A percentile compares a stretch with the other conserved stretches of the same genome.
These are phyloP conservation scores for Eupithecia dodoneata DNA, from an alignment of 2,888 invertebrate species.

Conservation along the genomic window DNA sequence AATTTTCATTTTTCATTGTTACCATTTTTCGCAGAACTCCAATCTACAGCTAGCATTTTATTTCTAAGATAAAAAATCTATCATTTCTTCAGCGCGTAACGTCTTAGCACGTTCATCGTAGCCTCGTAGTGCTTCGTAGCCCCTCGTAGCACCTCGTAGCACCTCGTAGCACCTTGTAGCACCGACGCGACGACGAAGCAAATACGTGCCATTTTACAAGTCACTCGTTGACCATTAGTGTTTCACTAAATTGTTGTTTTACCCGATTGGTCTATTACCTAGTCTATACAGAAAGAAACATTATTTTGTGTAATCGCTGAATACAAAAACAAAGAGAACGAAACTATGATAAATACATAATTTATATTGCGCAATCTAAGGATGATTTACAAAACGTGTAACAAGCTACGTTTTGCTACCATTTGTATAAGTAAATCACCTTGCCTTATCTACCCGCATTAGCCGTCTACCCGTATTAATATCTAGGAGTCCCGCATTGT, in stretches of 20 bases:
- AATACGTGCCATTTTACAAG: background rate
- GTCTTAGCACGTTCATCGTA: background rate
- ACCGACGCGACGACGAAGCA: background rate
- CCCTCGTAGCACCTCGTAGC: background rate
- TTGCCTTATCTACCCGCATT: conserved; percentile 4
- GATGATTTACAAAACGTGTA: background rate
- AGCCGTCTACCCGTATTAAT: conserved; percentile 3
- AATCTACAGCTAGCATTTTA: background rate
- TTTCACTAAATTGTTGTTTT: background rate
- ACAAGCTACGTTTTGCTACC: background rate
- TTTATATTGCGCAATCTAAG: background rate
- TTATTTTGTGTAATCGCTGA: background rate
- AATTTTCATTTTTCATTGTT: background rate
- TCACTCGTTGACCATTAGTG: background rate
- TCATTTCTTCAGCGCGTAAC: too few relatives aligned
- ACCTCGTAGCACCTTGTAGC: background rate
- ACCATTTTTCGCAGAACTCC: background rate
- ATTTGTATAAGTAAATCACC: conserved; percentile 12
- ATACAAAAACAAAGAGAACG: background rate
- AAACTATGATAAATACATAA: background rate
- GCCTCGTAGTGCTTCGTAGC: background rate
- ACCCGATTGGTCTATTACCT: background rate
- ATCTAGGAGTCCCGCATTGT: conserved; percentile 12
- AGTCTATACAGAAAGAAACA: background rate
- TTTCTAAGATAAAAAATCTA: background rate